These are phyloP conservation scores for Pipistrellus pygmaeus DNA, from an alignment of 2,797 vertebrate species.

Conservation along the genomic window DNA sequence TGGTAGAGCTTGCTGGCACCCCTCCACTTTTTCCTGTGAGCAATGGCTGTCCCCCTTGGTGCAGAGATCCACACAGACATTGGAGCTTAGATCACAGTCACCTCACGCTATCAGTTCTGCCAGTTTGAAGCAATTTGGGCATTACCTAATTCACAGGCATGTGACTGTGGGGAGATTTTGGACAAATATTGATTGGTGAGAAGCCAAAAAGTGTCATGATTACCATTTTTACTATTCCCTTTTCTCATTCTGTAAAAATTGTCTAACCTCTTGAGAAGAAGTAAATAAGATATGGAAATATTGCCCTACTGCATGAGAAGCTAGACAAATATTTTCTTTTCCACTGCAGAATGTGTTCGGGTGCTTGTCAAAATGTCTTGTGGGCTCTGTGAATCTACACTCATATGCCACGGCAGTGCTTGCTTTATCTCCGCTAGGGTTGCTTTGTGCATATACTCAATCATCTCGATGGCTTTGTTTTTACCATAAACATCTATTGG, in stretches of 20 bases:
- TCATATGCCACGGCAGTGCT: not conserved
- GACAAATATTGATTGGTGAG: slow-evolving; percentile 77
- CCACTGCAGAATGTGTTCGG: slow-evolving; percentile 72
- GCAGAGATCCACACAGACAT: slow-evolving; percentile 45
- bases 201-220: slow-evolving; percentile 71
- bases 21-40: slow-evolving; percentile 74
- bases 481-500: slow-evolving; percentile 56
- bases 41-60: slow-evolving; percentile 48
- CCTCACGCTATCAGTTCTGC: slow-evolving; percentile 60
- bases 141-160: slow-evolving; percentile 70
- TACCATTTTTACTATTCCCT: slow-evolving; percentile 73
- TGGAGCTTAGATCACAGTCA: slow-evolving; percentile 57
- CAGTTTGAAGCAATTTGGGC: slow-evolving; percentile 66
- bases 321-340: slow-evolving; percentile 83
- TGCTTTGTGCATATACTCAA: slow-evolving; percentile 54
- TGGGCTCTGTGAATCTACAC: not conserved
- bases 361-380: slow-evolving; percentile 74
- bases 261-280: slow-evolving; percentile 78
- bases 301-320: slow-evolving; percentile 76
- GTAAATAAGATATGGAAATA: slow-evolving; percentile 84
- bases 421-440: slow-evolving; percentile 63
- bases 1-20: slow-evolving; percentile 48
- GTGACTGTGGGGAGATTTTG: slow-evolving; percentile 66
- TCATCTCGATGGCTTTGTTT: slow-evolving; percentile 71
- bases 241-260: slow-evolving; percentile 78